Base-by-base conservation (phyloP, 2,113 vertebrate genomes). In the Genyomyrus donnyi region DNA sequence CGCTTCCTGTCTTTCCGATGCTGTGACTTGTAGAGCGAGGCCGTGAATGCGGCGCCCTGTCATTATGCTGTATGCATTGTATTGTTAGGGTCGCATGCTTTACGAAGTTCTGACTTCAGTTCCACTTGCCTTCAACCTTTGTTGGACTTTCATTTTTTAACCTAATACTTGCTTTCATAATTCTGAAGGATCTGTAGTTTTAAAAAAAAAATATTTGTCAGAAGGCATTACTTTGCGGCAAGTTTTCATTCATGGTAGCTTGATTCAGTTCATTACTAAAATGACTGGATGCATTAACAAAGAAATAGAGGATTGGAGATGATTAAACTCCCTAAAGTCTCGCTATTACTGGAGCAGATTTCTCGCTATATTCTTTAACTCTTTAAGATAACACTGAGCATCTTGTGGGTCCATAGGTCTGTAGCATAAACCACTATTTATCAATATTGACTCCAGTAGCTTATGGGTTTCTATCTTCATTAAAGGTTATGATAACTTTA, bases 371-470 rank as follows among this genome's bases (percentile, higher is more conserved):
- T 17, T 45, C 35, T 83, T 45, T 83, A 42, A 83, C 35, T 24
- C 17, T 42, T 83, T 21, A 5, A 3, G 35, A 83, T 42, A 45
- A 39, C 5, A 45, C 31, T 83, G 42, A 83, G 17, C 39, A 83
- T 24, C 31, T 24, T 85, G 21, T 48, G 45, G 21, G 45, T 85
- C 83, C 83, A 48, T 19, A 48, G 45, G 45, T 85, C 45, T 85
- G 19, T 48, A 85, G 45, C 83, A 85, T 85, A 85, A 46, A 85
- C 83, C 83, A 48, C 19, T 84, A 84, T 48, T 85, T 85, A 85
- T 48, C 21, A 85, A n/a, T 46, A 85, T n/a, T 46, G 21, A 19
- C 45, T 85, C 3, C 45, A 45, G 39, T 85, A 85, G 7, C 9
- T 85, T 45, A 83, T 83, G 45, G 45, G 19, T n/a, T 48, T 48